Base-by-base conservation (phyloP, 2,113 vertebrate genomes). In the Plecotus auritus region DNA sequence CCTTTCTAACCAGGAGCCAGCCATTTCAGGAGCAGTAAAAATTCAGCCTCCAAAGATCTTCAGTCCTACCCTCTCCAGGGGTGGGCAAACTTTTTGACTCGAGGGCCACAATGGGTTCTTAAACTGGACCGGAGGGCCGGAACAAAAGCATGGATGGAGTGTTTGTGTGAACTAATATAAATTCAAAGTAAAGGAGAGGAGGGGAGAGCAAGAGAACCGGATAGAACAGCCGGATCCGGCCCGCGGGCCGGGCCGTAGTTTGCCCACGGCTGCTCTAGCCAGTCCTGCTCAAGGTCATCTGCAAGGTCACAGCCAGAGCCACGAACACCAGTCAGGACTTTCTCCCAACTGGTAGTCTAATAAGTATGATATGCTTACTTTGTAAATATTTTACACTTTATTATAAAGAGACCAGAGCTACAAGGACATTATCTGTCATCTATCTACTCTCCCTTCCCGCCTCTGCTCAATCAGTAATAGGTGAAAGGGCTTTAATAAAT, bases 321-420 rank as follows among this genome's bases (percentile, higher is more conserved):
- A 87, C 69, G 45, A 49, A 42, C 9, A 35, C 7, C n/a, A 77
- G 32, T 49, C 30, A 82, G 40, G 56, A 56, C n/a, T 49, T 82
- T 72, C 32, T 92, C 40, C 47, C 69, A 37, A 18, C 35, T 26
- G 10, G 54, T 11, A 69, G 5, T 59, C 32, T 13, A 40, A 17
- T 30, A 64, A 76, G 23, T 32, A 76, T 42, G 6, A 40, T 85
- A 81, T 70, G n/a, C 28, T 76, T 85, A 26, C 37, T 87, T 93
- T 96, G 83, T 82, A 97, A 96, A 73, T 93, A 84, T 23, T 78
- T 90, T 72, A n/a, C 3, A 9, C 42, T 96, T 93, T 93, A 88
- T 96, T 97, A 83, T 72, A n/a, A 82, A 93, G 91, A 54, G 45
- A 54, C 35, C 72, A 81, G 4, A n/a, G 30, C 91, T 32, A 87